These are phyloP conservation scores for Serripes groenlandicus DNA, from an alignment of 2,888 invertebrate genomes.

Conservation along the genomic window DNA sequence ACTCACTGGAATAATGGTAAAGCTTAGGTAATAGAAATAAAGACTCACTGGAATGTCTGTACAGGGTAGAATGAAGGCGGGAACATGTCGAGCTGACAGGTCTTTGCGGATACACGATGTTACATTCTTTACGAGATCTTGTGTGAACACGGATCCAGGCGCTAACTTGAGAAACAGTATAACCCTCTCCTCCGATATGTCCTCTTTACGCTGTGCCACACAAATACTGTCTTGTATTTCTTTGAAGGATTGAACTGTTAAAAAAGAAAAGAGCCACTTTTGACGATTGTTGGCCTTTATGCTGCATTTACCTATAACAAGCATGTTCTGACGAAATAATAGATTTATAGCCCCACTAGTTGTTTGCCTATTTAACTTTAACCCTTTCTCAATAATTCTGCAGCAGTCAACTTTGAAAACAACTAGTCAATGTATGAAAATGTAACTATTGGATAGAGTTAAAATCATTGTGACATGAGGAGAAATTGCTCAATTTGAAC, in stretches of 20 bases:
- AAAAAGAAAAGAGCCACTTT: not conserved
- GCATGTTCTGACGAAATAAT: no score
- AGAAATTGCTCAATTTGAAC: not conserved
- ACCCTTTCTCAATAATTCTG: no score
- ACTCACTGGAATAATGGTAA: no score
- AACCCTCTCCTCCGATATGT: constrained; percentile 88
- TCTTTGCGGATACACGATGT: constrained; percentile 86
- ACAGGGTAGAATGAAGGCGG: constrained; percentile 87
- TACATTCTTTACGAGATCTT: constrained; percentile 86
- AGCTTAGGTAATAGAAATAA: no score
- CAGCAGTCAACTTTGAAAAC: no score
- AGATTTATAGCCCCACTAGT: no score
- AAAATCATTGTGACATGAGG: not conserved
- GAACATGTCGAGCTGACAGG: constrained; percentile 88
- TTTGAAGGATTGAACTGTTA: constrained; percentile 87
- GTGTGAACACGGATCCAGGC: constrained; percentile 82
- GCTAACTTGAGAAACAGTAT: constrained; percentile 88
- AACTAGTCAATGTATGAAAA: no score
- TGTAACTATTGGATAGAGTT: no score
- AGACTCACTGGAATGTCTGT: constrained; percentile 88
- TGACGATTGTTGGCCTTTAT: no score
- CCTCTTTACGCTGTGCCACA: constrained; percentile 87
- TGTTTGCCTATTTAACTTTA: no score
- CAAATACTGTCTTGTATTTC: constrained; percentile 88
- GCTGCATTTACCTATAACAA: no score